Evolutionary conservation across 2,888 invertebrate species (phyloP), one percentile per base, ranked within the genome.

Genomic region (Nezara viridula): DNA sequence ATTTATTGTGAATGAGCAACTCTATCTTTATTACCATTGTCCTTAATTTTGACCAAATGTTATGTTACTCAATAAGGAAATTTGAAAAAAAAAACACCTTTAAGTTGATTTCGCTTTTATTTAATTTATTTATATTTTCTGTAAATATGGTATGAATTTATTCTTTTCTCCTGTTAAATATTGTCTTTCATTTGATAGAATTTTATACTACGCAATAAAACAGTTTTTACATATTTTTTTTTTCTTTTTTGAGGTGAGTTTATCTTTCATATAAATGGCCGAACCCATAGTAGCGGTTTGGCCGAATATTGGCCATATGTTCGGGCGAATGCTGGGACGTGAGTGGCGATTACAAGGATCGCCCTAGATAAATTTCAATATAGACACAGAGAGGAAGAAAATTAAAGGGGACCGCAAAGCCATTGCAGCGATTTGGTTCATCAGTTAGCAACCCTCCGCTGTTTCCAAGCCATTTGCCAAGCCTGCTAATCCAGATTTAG

Each of bases 401-500:
- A 81, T 81, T 81, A 81, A 81, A 81, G 81, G 37, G 44, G 16
- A 81, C 81, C 81, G 14, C 81, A 81, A 81, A 81, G 14, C 81
- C 40, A 81, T 81, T 81, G 81, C n/a, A 44, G 12, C 44, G n/a
- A 81, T 81, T 81, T 81, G 44, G 81, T 81, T 81, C 44, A 81
- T 81, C 81, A 81, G 81, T 47, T 81, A 81, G 81, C 40, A 4
- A 14, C 66, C 32, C 32, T 37, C 19, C 32, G 32, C 66, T 73
- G 27, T 73, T 81, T 81, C 81, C 81, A 44, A 47, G 44, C 81
- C 81, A 47, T 81, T 81, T 81, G 6, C 40, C 21, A 14, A 24
- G n/a, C n/a, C 40, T n/a, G n/a, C 44, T 81, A 81, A 81, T 47
- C 44, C 81, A 44, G 81, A 81, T 81, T 81, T 81, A 81, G n/a